phyloP scores from a whole-genome alignment of 2,113 vertebrate species.

The Aptenodytes patagonicus region DNA sequence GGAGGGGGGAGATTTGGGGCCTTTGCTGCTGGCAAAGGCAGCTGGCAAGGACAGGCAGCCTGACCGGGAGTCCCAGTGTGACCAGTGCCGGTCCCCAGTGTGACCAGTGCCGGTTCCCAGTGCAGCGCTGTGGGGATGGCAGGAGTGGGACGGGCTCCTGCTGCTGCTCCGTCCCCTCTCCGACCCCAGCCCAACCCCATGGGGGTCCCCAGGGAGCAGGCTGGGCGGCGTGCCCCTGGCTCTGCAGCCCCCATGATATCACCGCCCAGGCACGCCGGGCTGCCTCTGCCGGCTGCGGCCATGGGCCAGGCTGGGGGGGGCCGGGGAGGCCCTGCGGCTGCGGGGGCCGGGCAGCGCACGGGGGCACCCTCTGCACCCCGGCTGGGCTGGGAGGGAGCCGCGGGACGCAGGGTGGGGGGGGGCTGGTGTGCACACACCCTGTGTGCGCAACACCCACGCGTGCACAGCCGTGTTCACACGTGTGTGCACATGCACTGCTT shows the following conservation, averaged over 20 bases:
- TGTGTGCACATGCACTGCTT: rapidly evolving
- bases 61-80: neutral
- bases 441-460: rapidly evolving
- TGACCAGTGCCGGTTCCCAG: neutral
- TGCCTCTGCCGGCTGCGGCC: neutral
- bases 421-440: neutral
- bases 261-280: neutral
- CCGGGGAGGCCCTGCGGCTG: neutral
- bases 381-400: neutral
- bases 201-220: neutral
- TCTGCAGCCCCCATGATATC: slow-evolving; percentile 4
- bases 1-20: neutral
- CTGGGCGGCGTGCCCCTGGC: neutral
- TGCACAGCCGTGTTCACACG: neutral
- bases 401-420: rapidly evolving
- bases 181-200: neutral
- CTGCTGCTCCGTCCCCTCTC: neutral
- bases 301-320: neutral
- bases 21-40: neutral
- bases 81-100: neutral
- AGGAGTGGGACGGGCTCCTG: neutral
- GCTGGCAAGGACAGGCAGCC: neutral
- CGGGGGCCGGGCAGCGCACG: neutral
- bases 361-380: neutral
- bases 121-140: rapidly evolving